A percentile compares a stretch with the other conserved stretches of the same genome.
Evolutionary conservation across 2,888 invertebrate species (phyloP).

Genomic region (Tetanocera ferruginea): DNA sequence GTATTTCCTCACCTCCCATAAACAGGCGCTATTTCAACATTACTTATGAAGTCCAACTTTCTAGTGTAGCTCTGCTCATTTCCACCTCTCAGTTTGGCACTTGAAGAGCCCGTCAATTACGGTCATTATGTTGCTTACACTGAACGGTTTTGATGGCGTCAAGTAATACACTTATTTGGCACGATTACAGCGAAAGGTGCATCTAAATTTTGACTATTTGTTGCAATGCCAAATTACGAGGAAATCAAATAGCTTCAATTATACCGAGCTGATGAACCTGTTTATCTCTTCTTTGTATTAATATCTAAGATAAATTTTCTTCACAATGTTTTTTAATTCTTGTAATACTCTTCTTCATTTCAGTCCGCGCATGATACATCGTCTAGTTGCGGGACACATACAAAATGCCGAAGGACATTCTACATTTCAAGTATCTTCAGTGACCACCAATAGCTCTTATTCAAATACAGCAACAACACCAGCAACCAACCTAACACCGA

Average conservation of each 20-base stretch:
- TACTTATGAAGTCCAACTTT: not conserved
- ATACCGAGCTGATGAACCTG: not conserved
- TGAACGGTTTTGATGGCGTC: not conserved
- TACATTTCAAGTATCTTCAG: constrained; percentile 60
- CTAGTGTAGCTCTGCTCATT: not conserved
- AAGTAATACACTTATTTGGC: constrained; percentile 7
- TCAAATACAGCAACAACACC: constrained; percentile 31
- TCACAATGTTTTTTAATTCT: not conserved
- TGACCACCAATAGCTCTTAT: constrained; percentile 56
- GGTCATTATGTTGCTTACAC: not conserved
- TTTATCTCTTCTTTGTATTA: not conserved
- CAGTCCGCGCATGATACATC: constrained; percentile 74
- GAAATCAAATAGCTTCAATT: not conserved
- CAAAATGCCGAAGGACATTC: constrained; percentile 64
- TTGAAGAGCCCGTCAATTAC: not conserved
- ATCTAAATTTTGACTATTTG: not conserved
- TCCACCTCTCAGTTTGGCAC: not conserved
- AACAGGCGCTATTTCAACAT: too few species aligned
- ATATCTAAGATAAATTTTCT: not conserved
- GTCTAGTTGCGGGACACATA: constrained; percentile 79
- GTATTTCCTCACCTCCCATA: too few species aligned
- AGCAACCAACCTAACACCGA: not conserved
- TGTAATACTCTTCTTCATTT: constrained; percentile 45
- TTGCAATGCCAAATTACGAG: not conserved
- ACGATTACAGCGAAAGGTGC: constrained; percentile 18